A percentile compares a stretch with the other conserved stretches of the same genome.
Conservation (phyloP, 2,888 invertebrate species). For the Micoletzkya japonica region DNA sequence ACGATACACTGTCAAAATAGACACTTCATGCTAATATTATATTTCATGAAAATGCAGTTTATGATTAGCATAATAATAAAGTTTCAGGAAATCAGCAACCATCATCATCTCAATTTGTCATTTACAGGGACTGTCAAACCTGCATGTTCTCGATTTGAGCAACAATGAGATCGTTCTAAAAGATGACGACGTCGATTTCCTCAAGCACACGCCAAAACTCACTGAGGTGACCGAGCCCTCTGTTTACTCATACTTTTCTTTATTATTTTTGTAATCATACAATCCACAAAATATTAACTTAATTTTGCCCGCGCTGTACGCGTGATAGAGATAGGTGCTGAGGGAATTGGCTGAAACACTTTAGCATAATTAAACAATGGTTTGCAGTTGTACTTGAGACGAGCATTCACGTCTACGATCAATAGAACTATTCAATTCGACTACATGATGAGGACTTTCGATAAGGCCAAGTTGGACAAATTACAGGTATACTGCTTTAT, state of each 20-base stretch:
- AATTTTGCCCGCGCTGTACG: too few relatives aligned
- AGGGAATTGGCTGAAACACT: not conserved
- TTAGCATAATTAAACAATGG: not conserved
- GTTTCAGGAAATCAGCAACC: too few relatives aligned
- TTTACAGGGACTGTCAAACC: slow-evolving; percentile 51
- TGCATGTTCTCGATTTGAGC: slow-evolving; percentile 56
- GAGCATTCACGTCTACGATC: slow-evolving; percentile 58
- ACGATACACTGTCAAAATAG: too few relatives aligned
- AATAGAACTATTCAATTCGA: slow-evolving; percentile 59
- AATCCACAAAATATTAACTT: too few relatives aligned
- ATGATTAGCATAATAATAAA: too few relatives aligned
- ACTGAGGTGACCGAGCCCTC: slow-evolving; percentile 52
- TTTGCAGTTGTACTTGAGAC: slow-evolving; percentile 57
- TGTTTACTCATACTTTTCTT: too few relatives aligned
- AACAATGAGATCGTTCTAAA: slow-evolving; percentile 59
- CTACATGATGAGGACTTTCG: slow-evolving; percentile 58
- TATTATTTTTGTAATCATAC: too few relatives aligned
- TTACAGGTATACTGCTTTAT: slow-evolving; percentile 43
- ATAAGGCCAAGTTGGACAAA: slow-evolving; percentile 53
- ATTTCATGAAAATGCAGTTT: too few relatives aligned
- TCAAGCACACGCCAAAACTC: slow-evolving; percentile 56
- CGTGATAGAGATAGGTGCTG: not conserved
- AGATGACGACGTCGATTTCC: slow-evolving; percentile 52
- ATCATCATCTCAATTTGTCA: too few relatives aligned
- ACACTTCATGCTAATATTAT: too few relatives aligned